Conservation (phyloP, 1,140 invertebrate genomes). For the Tetragnatha versicolor region DNA sequence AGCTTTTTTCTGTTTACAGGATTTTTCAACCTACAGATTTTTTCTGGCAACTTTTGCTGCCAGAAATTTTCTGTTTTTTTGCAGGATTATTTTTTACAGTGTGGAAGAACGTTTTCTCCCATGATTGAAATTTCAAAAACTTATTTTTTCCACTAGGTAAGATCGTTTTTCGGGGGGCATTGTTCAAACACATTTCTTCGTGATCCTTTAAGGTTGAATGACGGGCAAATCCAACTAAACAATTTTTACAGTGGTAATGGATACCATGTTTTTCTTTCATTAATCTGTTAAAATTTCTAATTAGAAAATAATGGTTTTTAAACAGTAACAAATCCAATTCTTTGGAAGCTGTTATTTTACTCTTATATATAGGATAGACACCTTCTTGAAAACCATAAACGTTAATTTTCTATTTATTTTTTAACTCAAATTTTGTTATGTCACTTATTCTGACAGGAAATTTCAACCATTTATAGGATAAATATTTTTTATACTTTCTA, state of each 20-base stretch:
- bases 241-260: constrained; percentile 13
- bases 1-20: no score
- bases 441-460: background rate
- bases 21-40: no score
- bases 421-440: constrained; percentile 7
- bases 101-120: constrained; percentile 18
- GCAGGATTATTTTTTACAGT: no score
- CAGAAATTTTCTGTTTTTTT: no score
- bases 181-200: background rate
- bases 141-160: background rate
- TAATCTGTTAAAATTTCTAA: constrained; percentile 24
- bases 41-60: no score
- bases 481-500: background rate
- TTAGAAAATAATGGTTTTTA: constrained; percentile 34
- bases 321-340: constrained; percentile 11
- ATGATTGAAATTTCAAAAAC: constrained; percentile 15
- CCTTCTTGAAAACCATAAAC: constrained; percentile 14
- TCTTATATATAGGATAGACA: background rate
- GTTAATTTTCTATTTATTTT: constrained; percentile 3
- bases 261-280: background rate
- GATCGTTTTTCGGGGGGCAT: constrained; percentile 5
- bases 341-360: background rate
- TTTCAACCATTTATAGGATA: background rate
- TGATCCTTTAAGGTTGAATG: background rate
- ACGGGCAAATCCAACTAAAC: constrained; percentile 3